Base-by-base conservation (phyloP, 2,113 vertebrate species). In the Casuarius casuarius region DNA sequence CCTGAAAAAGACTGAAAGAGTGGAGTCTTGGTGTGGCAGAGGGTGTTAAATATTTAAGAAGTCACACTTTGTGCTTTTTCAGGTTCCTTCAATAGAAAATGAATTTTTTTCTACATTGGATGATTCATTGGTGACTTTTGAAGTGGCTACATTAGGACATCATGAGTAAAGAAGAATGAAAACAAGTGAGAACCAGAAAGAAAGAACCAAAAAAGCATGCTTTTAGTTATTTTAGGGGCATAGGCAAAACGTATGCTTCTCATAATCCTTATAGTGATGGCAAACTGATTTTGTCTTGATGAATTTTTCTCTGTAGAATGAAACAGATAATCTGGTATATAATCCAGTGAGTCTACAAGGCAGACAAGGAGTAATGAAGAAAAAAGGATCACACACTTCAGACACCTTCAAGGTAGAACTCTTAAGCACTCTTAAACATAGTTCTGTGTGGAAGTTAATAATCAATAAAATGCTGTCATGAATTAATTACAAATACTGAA, bases 271-370 rank as follows among this genome's bases (percentile, higher is more conserved):
- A 35, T 5, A 93, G 44, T 12, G 16, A 46, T 44, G 19, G 3
- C 17, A 73, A 66, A 17, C 33, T 80, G 68, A 62, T 56, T 86
- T 66, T 2, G 17, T 65, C 33, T 76, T 25, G 25, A 38, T 56
- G 8, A 40, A 8, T 28, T 85, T 89, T 84, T 29, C 18, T 46
- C 86, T 44, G 6, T 3, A 38, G 49, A 44, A 51, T 35, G 31
- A 19, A 74, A 62, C 5, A 3, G 26, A 83, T 62, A 67, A 31
- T 26, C 38, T 80, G 46, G 17, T 35, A 84, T n/a, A 56, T 35
- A 4, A 23, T 0, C 0, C 35, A 62, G 18, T 1, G 3, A 0
- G 1, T 48, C 66, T 78, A 22, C 35, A 48, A 61, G 23, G 49
- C 19, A 28, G 0, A 0, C 0, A 48, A 65, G 33, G 12, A 75